Evolutionary conservation across 2,113 vertebrate genomes (phyloP), one percentile per base, ranked within the genome.

Genomic region (Alouatta palliata): DNA sequence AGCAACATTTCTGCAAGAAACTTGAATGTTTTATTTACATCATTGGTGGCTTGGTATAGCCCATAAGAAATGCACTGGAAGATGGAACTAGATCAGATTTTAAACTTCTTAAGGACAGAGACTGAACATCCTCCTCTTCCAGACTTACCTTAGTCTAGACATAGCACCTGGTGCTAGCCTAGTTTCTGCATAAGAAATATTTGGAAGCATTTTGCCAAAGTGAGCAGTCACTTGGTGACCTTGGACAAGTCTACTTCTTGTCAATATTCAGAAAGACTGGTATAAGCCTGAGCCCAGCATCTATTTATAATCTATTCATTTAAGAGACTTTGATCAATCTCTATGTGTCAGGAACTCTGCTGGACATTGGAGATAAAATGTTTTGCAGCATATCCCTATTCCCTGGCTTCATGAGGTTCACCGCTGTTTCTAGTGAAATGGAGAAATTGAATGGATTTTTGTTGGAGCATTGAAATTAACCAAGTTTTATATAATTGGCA

Each of bases 1-100:
- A 95, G 94, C 87, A 95, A 81, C 35, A 1, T 79, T 95, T 94
- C 94, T 96, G 79, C 96, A 91, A 94, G 96, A 94, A 97, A 94
- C 45, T 79, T 66, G 95, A 75, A 98, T 96, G 92, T 96, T 97
- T 97, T 96, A 96, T 97, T 97, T 97, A 96, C 97, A 96, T 95
- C 92, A 92, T 68, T 8, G 27, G 71, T 82, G 52, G 35, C 83
- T 91, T 93, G 56, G 61, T 87, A 54, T 56, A 86, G 27, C 61
- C 56, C 20, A n/a, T 82, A 86, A 79, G 66, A 70, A 87, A 68
- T 95, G 76, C 37, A 71, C 2, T 73, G 66, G 79, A n/a, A 88
- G 47, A 68, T 66, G 43, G 35, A 92, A 61, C 32, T 3, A 17
- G 66, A 76, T 80, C 35, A 66, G 40, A 84, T 52, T 75, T 93